phyloP scores from a whole-genome alignment of 2,797 vertebrate species.

The Gephyroberyx darwinii region DNA sequence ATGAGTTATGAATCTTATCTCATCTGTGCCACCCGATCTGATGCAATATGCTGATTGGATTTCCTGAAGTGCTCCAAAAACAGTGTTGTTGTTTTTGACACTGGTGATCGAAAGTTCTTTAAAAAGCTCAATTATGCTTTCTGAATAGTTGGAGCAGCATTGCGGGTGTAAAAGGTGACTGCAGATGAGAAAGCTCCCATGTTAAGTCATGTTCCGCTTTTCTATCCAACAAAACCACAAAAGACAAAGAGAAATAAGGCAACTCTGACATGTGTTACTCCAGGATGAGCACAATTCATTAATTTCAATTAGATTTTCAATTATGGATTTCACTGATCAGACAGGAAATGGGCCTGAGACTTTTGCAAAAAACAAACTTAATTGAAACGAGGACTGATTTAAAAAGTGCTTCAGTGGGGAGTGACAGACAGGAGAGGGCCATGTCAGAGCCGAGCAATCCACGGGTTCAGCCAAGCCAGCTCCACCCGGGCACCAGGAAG shows the following conservation, averaged over 20 bases:
- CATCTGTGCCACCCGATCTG: conserved; percentile 56
- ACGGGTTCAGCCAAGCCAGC: conserved; percentile 65
- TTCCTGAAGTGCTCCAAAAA: background rate
- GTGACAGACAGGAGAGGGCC: conserved; percentile 70
- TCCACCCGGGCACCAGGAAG: conserved; percentile 80
- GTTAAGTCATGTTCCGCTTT: conserved; percentile 59
- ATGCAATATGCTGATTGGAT: conserved; percentile 7
- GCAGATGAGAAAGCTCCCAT: conserved; percentile 52
- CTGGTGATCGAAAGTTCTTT: background rate
- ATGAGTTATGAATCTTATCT: conserved; percentile 58
- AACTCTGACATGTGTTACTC: conserved; percentile 66
- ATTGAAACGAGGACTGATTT: background rate
- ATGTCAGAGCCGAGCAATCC: conserved; percentile 58
- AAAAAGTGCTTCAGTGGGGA: conserved; percentile 31
- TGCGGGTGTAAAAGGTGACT: conserved; percentile 24
- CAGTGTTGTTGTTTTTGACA: background rate
- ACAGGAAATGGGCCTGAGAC: background rate
- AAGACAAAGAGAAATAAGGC: conserved; percentile 30
- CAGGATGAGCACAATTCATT: conserved; percentile 33
- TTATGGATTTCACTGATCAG: background rate
- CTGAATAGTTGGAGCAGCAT: background rate
- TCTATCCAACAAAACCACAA: conserved; percentile 38
- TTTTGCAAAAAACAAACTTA: background rate
- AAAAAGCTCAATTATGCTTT: background rate
- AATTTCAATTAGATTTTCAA: background rate